A percentile compares a stretch with the other conserved stretches of the same genome.
Conservation (phyloP, 1,140 invertebrate species). For the Batillaria attramentaria region DNA sequence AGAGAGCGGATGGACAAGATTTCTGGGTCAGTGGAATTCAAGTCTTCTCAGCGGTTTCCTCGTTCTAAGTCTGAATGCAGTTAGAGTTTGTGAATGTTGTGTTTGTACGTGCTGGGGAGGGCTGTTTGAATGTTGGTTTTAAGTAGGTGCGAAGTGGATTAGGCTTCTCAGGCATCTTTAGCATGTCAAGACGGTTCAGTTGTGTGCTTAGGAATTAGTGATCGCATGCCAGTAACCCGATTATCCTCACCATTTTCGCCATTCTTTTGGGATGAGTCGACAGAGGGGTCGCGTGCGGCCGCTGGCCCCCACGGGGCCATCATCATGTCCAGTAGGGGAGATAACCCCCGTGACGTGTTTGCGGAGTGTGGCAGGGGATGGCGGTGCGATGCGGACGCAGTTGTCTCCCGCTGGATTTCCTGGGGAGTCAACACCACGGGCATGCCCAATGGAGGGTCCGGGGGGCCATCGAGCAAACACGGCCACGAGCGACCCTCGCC, state of each 20-base stretch:
- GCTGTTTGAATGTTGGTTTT: too few species aligned
- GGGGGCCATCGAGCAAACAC: conserved; percentile 7
- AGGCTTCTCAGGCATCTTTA: not conserved
- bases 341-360: not conserved
- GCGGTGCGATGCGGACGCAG: not conserved
- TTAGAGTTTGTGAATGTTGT: too few species aligned
- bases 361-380: conserved; percentile 10
- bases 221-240: not conserved
- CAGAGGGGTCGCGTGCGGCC: not conserved
- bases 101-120: too few species aligned
- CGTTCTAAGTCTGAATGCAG: too few species aligned
- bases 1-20: too few species aligned
- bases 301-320: not conserved
- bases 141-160: not conserved
- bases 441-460: not conserved
- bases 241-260: not conserved
- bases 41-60: too few species aligned
- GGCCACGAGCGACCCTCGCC: conserved; percentile 13
- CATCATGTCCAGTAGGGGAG: not conserved
- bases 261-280: not conserved
- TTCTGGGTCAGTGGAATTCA: too few species aligned
- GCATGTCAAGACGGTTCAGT: not conserved
- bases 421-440: conserved; percentile 4
- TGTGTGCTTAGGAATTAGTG: not conserved
- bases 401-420: not conserved